Conservation (phyloP, 1,140 invertebrate species). For the Rhagoletis pomonella region DNA sequence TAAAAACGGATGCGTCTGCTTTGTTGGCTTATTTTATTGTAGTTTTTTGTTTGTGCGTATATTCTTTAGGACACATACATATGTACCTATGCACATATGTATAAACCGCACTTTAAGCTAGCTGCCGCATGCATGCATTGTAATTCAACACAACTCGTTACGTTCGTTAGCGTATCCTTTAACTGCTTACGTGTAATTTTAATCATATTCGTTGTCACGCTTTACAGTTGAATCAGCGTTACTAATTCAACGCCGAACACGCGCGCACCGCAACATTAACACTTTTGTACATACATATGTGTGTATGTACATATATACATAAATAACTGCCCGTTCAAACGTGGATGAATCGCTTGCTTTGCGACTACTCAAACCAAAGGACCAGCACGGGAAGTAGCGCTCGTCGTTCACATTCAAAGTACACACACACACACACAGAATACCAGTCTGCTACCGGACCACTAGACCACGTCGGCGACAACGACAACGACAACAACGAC, state of each 20-base stretch:
- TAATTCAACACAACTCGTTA: conserved; percentile 29
- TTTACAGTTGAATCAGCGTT: conserved; percentile 39
- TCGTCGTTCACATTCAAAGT: neutral
- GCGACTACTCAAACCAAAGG: neutral
- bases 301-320: neutral
- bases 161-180: conserved; percentile 25
- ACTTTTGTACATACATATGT: neutral
- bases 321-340: neutral
- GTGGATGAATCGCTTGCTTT: neutral
- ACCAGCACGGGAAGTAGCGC: neutral
- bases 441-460: too few relatives aligned
- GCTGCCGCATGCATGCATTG: neutral
- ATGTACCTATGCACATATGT: neutral
- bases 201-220: conserved; percentile 52
- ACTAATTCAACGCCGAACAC: conserved; percentile 13
- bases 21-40: neutral
- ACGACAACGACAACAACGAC: neutral
- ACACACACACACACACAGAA: neutral
- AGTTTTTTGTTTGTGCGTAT: neutral
- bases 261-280: neutral
- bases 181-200: conserved; percentile 50
- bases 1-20: neutral
- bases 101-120: neutral
- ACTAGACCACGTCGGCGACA: too few relatives aligned
- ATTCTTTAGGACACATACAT: neutral